Conservation (phyloP, 53 echinoderm and acorn worm species). For the Paracentrotus lividus region DNA sequence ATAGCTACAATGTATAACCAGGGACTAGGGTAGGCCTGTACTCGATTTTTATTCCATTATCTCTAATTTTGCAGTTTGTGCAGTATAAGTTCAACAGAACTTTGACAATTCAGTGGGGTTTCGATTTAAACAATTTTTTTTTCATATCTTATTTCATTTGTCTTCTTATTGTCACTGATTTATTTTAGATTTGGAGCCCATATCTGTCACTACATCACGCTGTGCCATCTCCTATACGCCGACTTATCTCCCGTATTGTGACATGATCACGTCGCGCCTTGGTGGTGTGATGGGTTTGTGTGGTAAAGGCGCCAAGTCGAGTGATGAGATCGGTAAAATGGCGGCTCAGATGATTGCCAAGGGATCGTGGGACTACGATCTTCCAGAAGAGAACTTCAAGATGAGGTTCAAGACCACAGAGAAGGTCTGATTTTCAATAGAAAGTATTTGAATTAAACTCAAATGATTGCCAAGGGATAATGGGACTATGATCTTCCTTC, state of each 20-base stretch:
- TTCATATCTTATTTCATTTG: background rate
- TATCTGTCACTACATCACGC: slow-evolving; percentile 68
- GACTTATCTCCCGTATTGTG: slow-evolving; percentile 81
- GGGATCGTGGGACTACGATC: slow-evolving; percentile 91
- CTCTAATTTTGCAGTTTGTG: background rate
- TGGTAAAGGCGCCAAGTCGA: slow-evolving; percentile 87
- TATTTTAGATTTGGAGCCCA: slow-evolving; percentile 67
- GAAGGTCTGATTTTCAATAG: no score
- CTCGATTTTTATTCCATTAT: background rate
- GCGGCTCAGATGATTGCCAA: slow-evolving; percentile 84
- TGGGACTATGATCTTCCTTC: slow-evolving; percentile 94
- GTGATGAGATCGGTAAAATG: slow-evolving; percentile 87
- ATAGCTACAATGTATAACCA: no score
- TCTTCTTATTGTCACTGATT: background rate
- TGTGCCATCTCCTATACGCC: slow-evolving; percentile 78
- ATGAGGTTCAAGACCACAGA: slow-evolving; percentile 30
- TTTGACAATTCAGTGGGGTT: background rate
- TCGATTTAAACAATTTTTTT: background rate
- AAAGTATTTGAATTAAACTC: no score
- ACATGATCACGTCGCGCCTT: slow-evolving; percentile 86
- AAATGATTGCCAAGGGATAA: slow-evolving; percentile 78
- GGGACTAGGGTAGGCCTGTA: no score
- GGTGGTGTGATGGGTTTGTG: slow-evolving; percentile 85
- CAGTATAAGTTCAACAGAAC: background rate
- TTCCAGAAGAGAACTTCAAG: slow-evolving; percentile 81